A percentile compares a stretch with the other conserved stretches of the same genome.
Conservation (phyloP, 2,888 invertebrate genomes). For the Tryphoninae sp. region DNA sequence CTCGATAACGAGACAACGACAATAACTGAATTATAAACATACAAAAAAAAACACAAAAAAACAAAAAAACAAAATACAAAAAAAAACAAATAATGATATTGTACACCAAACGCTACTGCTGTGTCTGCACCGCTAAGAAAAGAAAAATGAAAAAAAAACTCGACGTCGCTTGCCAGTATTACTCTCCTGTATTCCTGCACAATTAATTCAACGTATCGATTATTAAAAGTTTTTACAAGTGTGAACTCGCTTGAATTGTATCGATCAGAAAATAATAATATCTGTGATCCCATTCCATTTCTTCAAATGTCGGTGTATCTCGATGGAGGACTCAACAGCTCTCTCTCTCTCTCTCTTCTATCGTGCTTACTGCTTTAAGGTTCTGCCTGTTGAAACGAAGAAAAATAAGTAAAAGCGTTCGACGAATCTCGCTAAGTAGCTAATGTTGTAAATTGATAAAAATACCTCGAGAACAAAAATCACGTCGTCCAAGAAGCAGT, state of each 20-base stretch:
- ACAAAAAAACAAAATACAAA: conserved; percentile 47
- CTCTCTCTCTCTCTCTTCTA: conserved; percentile 10
- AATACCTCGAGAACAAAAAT: conserved; percentile 88
- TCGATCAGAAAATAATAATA: conserved; percentile 43
- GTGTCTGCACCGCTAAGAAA: conserved; percentile 74
- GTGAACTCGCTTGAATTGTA: conserved; percentile 71
- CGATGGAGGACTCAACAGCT: conserved; percentile 7
- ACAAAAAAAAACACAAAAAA: conserved; percentile 34
- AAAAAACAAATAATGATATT: conserved; percentile 66
- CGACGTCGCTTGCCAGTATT: conserved; percentile 79
- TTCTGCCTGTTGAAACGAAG: conserved; percentile 62
- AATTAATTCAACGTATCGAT: conserved; percentile 73
- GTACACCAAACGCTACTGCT: conserved; percentile 76
- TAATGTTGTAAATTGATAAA: background rate
- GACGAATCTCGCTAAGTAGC: background rate
- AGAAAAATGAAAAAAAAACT: conserved; percentile 66
- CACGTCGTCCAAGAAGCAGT: conserved; percentile 95
- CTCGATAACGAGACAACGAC: conserved; percentile 58
- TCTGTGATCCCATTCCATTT: conserved; percentile 50
- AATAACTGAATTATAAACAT: conserved; percentile 52
- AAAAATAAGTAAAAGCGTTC: background rate
- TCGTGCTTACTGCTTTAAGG: conserved; percentile 57
- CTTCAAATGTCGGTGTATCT: conserved; percentile 38
- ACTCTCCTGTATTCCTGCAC: conserved; percentile 78
- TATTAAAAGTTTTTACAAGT: conserved; percentile 79